Evolutionary conservation across 2,113 vertebrate genomes (phyloP), one percentile per base, ranked within the genome.

Genomic region (Aplodontia rufa): DNA sequence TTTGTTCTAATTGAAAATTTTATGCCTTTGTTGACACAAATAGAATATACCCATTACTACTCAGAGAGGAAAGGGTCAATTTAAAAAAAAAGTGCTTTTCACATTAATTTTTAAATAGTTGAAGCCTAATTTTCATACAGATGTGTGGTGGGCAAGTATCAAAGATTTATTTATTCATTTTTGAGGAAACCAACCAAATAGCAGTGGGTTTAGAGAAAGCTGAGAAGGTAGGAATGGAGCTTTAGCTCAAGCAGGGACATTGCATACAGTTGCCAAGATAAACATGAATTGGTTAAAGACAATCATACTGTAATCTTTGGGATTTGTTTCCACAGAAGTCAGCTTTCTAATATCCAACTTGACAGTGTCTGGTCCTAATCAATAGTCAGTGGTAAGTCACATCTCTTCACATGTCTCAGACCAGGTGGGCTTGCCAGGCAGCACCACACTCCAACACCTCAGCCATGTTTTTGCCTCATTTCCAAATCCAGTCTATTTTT

Each of bases 61-160:
- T 24, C 22, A 85, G 55, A 75, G 16, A 14, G 37, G 75, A 64
- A 49, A 30, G 55, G 14, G 24, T 58, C 35, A 89, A 19, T n/a
- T n/a, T 35, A 80, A 79, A 32, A 45, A 62, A 80, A 69, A 81
- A 3, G 24, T 10, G 8, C 19, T 91, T 93, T 93, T 90, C 74
- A 87, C 80, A 62, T 37, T 69, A 85, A 64, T 76, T 82, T 86
- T 71, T 68, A 80, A 66, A 83, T 89, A 71, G 45, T 58, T 86
- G 58, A 89, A 79, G 69, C 13, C 55, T n/a, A 74, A 88, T 58
- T 71, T 45, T 86, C 19, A 42, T 47, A 30, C n/a, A 51, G 30
- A 45, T 84, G 7, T 69, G 11, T 35, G 60, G 32, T n/a, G 64
- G 93, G 20, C 66, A 80, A 64, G 17, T 58, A 28, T 35, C 28